Base-by-base conservation (phyloP, 2,113 vertebrate genomes). In the Callochromis pleurospilus region DNA sequence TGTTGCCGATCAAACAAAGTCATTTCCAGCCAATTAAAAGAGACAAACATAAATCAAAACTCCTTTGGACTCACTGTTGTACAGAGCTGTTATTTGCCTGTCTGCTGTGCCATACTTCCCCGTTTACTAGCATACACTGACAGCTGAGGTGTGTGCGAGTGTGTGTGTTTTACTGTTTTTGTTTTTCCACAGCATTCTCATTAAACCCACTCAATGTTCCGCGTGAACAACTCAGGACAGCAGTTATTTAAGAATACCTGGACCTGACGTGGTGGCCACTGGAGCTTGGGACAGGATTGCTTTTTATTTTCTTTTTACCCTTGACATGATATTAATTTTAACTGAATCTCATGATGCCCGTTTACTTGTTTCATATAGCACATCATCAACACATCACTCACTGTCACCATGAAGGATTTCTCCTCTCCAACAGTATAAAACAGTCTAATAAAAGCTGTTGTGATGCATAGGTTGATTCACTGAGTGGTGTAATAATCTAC, bases 21-120 rank as follows among this genome's bases (percentile, higher is more conserved):
- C 87, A 85, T 85, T 88, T 85, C 29, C 83, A 77, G 68, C 60
- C 33, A 83, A 73, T 86, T 79, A 84, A 49, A 62, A 14, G 51
- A 75, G 84, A 91, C 79, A 73, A 85, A 31, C 82, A 82, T 17
- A 90, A 90, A 90, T 88, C 82, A 73, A 53, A 89, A 45, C 33
- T 88, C 79, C 82, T 91, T 90, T 77, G 82, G 31, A 83, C 51
- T 58, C 36, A 3, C 2, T 79, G 79, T 24, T 83, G 65, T 13
- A 29, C 36, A 62, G 77, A 13, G 9, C 53, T 77, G 36, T 83
- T 80, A 77, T 80, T 60, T 56, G 19, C 58, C 62, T 36, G 75
- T 91, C 40, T 75, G 14, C 6, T 4, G 60, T 75, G 83, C n/a
- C 47, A 7, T 77, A 40, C 84, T 89, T 75, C 0, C 80, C 53